phyloP scores from a whole-genome alignment of 2,797 vertebrate genomes.

The Melanotaenia pygmaea region DNA sequence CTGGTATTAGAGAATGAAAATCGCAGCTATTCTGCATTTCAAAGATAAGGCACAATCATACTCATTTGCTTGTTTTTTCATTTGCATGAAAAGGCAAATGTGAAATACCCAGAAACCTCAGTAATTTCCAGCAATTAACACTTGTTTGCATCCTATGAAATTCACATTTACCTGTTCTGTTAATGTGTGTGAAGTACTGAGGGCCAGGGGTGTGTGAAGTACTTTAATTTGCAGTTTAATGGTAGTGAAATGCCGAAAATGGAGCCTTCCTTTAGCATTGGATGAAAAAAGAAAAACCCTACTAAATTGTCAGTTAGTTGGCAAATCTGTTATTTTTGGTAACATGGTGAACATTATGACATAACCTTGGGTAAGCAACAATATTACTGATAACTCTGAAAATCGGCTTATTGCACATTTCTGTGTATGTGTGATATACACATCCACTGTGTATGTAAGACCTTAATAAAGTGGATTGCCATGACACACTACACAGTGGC shows the following conservation, averaged over 20 bases:
- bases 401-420: too few species aligned
- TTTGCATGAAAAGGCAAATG: background rate
- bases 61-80: background rate
- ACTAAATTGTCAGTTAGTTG: background rate
- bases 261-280: background rate
- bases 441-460: background rate
- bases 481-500: background rate
- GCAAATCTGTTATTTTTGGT: background rate
- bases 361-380: background rate
- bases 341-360: background rate
- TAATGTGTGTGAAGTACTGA: constrained; percentile 1
- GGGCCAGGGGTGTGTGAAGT: constrained; percentile 4
- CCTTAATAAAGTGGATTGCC: background rate
- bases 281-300: background rate
- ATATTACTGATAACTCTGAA: too few species aligned
- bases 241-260: background rate
- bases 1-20: background rate
- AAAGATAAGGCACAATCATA: background rate
- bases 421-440: background rate
- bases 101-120: background rate
- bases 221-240: background rate
- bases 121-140: background rate
- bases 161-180: background rate
- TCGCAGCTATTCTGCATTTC: background rate
- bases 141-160: background rate